Percentiles rank a stretch among this genome's conserved stretches.
Evolutionary conservation across 2,113 vertebrate genomes (phyloP).

Genomic region (Stercorarius parasiticus): DNA sequence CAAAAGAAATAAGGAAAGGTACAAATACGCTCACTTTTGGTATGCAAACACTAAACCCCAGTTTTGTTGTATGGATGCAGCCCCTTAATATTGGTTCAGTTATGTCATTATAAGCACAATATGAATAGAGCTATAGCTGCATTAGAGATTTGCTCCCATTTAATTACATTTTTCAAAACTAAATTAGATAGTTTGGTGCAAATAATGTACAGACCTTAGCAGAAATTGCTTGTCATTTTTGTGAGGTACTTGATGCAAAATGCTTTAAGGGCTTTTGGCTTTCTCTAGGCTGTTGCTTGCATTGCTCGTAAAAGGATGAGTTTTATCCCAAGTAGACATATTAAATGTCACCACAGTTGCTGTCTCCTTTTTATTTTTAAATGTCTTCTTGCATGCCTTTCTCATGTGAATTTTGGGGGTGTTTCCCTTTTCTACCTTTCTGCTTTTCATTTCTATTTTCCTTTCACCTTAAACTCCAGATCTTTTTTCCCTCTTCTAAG

Average conservation of each 20-base stretch:
- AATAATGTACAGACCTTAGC: neutral
- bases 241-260: neutral
- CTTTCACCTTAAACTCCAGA: neutral
- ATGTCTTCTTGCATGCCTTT: neutral
- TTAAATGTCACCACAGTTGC: conserved; percentile 7
- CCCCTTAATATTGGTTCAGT: neutral
- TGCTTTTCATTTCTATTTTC: neutral
- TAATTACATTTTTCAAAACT: neutral
- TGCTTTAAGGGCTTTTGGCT: neutral
- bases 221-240: neutral
- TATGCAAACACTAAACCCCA: neutral
- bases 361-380: neutral
- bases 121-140: neutral
- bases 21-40: neutral
- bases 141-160: neutral
- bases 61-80: neutral
- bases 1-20: neutral
- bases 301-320: neutral
- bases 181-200: neutral
- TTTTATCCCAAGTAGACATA: conserved; percentile 6
- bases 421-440: neutral
- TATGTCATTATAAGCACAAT: neutral
- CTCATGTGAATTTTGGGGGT: neutral
- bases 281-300: neutral
- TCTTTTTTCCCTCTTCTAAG: neutral